These are phyloP conservation scores for Sisyra nigra DNA, from an alignment of 2,888 invertebrate genomes.

Conservation along the genomic window DNA sequence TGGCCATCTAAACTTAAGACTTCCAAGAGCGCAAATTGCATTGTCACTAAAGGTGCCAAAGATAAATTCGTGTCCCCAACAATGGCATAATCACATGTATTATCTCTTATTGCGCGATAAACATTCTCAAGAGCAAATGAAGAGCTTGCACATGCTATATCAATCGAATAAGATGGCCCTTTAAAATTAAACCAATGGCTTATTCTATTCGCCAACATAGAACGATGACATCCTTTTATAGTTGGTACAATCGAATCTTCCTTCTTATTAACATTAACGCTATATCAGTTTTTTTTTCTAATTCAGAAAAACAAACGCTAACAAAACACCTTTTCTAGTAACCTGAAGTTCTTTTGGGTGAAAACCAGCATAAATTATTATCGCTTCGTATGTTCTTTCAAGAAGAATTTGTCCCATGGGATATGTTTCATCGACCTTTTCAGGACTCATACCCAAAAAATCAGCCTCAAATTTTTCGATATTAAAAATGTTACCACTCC, in stretches of 20 bases:
- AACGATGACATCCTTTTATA: constrained; percentile 23
- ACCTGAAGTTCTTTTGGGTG: constrained; percentile 56
- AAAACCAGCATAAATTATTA: constrained; percentile 40
- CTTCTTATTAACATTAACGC: too few species aligned
- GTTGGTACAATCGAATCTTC: too few species aligned
- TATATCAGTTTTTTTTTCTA: too few species aligned
- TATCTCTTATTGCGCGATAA: constrained; percentile 54
- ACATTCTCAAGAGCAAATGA: constrained; percentile 69
- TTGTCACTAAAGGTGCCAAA: constrained; percentile 66
- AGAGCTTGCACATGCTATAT: constrained; percentile 86
- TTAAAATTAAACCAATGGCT: constrained; percentile 77
- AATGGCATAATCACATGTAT: constrained; percentile 71
- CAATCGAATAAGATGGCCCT: constrained; percentile 77
- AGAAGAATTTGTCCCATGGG: constrained; percentile 38
- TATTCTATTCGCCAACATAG: constrained; percentile 78
- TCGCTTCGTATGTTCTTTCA: constrained; percentile 41
- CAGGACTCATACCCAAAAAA: constrained; percentile 59
- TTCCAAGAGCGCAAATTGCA: constrained; percentile 58
- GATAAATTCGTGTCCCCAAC: constrained; percentile 73
- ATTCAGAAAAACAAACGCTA: too few species aligned
- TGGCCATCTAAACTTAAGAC: constrained; percentile 35
- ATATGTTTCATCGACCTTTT: constrained; percentile 41
- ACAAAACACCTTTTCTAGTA: constrained; percentile 62
- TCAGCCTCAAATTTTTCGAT: constrained; percentile 60
- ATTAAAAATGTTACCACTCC: constrained; percentile 36